Conservation (phyloP, 2,113 vertebrate genomes). For the Lycaon pictus region DNA sequence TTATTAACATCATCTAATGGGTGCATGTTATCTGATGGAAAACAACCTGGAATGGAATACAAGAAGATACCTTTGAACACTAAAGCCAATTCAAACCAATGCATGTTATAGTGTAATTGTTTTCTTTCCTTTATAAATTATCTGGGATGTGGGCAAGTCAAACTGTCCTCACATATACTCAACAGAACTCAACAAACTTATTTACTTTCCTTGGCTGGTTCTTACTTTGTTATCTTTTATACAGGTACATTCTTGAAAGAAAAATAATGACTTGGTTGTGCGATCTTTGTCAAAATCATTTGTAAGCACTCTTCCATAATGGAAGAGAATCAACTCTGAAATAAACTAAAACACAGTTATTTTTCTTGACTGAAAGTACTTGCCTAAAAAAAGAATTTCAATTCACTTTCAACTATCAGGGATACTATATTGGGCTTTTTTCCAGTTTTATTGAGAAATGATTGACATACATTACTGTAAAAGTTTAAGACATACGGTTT, state of each 20-base stretch:
- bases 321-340: conserved; percentile 70
- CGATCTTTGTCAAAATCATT: conserved; percentile 60
- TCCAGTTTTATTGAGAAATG: neutral
- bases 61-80: neutral
- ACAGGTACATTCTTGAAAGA: conserved; percentile 55
- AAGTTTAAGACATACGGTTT: neutral
- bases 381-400: conserved; percentile 62
- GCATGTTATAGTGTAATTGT: neutral
- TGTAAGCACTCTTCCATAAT: conserved; percentile 67
- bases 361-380: conserved; percentile 65
- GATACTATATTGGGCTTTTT: conserved; percentile 33
- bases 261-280: conserved; percentile 50
- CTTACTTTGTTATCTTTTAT: conserved; percentile 54
- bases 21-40: neutral
- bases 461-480: neutral
- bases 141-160: neutral
- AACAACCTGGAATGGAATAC: neutral
- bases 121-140: conserved; percentile 45
- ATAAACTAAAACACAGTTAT: conserved; percentile 64
- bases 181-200: conserved; percentile 44
- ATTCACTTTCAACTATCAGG: conserved; percentile 50
- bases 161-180: neutral
- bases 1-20: neutral
- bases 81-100: neutral
- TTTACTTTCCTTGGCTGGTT: conserved; percentile 37